Percentiles rank a stretch among this genome's conserved stretches.
These are phyloP conservation scores for Bruchidius siliquastri DNA, from an alignment of 2,888 invertebrate genomes.

Conservation along the genomic window DNA sequence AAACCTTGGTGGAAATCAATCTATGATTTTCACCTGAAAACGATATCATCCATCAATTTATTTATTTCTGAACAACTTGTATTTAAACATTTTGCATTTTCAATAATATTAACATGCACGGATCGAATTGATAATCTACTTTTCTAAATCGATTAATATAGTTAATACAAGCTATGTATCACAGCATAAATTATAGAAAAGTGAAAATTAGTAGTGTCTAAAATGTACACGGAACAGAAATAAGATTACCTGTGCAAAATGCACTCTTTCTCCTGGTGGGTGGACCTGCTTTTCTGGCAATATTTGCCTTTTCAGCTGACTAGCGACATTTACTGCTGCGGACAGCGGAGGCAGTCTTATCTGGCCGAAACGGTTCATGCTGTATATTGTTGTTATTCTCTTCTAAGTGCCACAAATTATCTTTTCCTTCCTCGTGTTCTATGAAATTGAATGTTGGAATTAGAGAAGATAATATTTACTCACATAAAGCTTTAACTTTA, in stretches of 20 bases:
- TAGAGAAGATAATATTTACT: too few species aligned
- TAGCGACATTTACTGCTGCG: conserved; percentile 75
- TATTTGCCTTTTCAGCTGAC: conserved; percentile 75
- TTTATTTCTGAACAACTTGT: too few species aligned
- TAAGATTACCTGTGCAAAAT: conserved; percentile 29
- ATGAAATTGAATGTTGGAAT: neutral
- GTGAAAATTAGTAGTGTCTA: conserved; percentile 9
- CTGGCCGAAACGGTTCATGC: conserved; percentile 61
- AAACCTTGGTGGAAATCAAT: too few species aligned
- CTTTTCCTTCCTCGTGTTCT: neutral
- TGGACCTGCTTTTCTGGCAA: conserved; percentile 55
- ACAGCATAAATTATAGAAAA: too few species aligned
- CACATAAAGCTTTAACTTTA: too few species aligned
- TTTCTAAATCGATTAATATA: too few species aligned
- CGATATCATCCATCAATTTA: too few species aligned
- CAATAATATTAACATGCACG: too few species aligned
- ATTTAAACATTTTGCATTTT: too few species aligned
- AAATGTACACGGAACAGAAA: neutral
- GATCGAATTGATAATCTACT: too few species aligned
- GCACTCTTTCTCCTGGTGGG: conserved; percentile 27
- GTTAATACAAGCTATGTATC: too few species aligned
- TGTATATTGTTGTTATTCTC: neutral
- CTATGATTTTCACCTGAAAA: too few species aligned
- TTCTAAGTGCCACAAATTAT: neutral
- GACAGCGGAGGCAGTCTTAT: conserved; percentile 67